These are phyloP conservation scores for Rambutsinella grinnellia DNA, from an alignment of 2,888 invertebrate genomes.

Conservation along the genomic window DNA sequence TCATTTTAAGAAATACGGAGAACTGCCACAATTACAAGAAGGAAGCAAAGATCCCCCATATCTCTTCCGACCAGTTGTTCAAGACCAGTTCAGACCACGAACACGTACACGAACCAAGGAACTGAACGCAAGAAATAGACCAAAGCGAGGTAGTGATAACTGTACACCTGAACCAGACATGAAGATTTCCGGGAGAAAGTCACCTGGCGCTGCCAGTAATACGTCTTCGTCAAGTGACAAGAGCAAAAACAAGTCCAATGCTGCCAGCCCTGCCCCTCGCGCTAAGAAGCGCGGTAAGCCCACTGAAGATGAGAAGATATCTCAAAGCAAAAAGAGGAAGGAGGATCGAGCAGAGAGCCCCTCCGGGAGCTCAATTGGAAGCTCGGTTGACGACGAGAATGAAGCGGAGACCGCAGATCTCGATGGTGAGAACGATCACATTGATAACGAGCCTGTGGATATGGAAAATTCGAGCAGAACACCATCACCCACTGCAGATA, in stretches of 20 bases:
- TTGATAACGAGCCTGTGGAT: constrained; percentile 63
- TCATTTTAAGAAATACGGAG: constrained; percentile 83
- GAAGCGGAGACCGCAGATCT: constrained; percentile 49
- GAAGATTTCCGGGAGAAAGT: constrained; percentile 67
- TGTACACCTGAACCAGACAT: constrained; percentile 69
- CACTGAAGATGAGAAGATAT: constrained; percentile 73
- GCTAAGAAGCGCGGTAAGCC: constrained; percentile 64
- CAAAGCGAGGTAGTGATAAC: constrained; percentile 68
- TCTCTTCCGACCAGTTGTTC: constrained; percentile 76
- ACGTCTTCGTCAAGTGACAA: constrained; percentile 69
- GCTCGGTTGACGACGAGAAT: constrained; percentile 80
- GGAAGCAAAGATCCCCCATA: constrained; percentile 69
- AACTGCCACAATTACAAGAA: constrained; percentile 75
- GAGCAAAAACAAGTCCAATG: constrained; percentile 68
- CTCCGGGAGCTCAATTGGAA: constrained; percentile 86
- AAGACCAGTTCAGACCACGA: constrained; percentile 89
- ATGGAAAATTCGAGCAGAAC: constrained; percentile 66
- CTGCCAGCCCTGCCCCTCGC: constrained; percentile 65
- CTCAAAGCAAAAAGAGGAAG: constrained; percentile 74
- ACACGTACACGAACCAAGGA: constrained; percentile 83
- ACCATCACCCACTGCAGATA: constrained; percentile 64
- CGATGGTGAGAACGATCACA: constrained; percentile 62
- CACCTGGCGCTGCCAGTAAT: constrained; percentile 68
- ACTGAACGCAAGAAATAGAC: constrained; percentile 70
- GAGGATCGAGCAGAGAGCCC: constrained; percentile 80